These are phyloP conservation scores for Enteromius fasciolatus DNA, from an alignment of 2,797 vertebrate species.

Conservation along the genomic window DNA sequence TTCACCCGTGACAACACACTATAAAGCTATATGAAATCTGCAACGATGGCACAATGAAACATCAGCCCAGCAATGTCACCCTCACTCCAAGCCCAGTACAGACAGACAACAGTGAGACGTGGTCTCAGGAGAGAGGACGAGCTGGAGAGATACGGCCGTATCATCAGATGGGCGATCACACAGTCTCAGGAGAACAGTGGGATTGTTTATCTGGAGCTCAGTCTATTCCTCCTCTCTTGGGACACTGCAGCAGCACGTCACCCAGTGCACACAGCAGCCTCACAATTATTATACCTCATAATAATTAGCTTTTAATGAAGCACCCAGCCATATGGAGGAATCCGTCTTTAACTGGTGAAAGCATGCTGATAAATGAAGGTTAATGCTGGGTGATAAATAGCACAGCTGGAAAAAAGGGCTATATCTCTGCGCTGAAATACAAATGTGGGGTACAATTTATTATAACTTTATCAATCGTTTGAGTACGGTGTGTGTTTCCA, in stretches of 20 bases:
- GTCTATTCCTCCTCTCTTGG: constrained; percentile 57
- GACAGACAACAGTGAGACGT: constrained; percentile 39
- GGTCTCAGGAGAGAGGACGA: constrained; percentile 39
- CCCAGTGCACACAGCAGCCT: constrained; percentile 59
- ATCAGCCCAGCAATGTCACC: constrained; percentile 30
- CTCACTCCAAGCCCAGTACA: constrained; percentile 41
- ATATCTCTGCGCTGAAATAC: constrained; percentile 12
- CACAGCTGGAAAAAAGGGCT: constrained; percentile 56
- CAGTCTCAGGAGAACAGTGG: constrained; percentile 48
- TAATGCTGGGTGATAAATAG: constrained; percentile 59
- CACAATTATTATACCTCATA: constrained; percentile 69
- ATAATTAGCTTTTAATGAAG: constrained; percentile 70
- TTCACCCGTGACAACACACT: not conserved
- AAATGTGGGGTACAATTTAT: not conserved
- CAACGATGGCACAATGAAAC: constrained; percentile 27
- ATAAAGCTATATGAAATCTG: constrained; percentile 37
- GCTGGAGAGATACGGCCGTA: constrained; percentile 31
- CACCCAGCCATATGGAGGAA: constrained; percentile 65
- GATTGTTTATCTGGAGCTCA: constrained; percentile 56
- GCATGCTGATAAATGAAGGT: constrained; percentile 62
- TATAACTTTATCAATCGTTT: constrained; percentile 9
- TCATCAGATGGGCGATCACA: constrained; percentile 55
- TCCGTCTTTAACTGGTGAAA: constrained; percentile 58
- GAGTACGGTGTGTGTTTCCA: not conserved
- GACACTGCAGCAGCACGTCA: constrained; percentile 56